A percentile compares a stretch with the other conserved stretches of the same genome.
These are phyloP conservation scores for Hippolais icterina DNA, from an alignment of 2,113 vertebrate species.

Conservation along the genomic window DNA sequence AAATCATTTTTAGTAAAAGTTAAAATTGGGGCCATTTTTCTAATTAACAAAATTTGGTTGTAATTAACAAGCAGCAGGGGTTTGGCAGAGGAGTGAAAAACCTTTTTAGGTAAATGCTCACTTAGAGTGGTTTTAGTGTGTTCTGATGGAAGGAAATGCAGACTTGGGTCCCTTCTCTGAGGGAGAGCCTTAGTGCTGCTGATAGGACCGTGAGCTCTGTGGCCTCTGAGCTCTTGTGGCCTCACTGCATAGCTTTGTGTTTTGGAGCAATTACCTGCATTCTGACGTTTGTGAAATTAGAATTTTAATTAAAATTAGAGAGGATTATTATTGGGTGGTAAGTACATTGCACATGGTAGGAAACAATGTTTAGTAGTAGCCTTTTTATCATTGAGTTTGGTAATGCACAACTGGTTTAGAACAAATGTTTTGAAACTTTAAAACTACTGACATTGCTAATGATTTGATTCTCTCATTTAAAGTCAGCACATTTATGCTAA, in stretches of 20 bases:
- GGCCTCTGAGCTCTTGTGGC: no score
- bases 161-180: not conserved
- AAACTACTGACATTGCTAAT: not conserved
- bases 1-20: not conserved
- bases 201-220: not conserved
- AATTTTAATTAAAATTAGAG: not conserved
- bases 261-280: not conserved
- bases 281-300: not conserved
- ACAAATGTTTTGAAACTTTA: not conserved
- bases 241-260: rapidly evolving
- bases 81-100: not conserved
- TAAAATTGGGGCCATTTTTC: not conserved
- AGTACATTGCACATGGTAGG: not conserved
- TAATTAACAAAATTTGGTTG: not conserved
- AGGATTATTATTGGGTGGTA: not conserved
- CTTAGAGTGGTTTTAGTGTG: not conserved
- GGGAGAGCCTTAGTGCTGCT: not conserved
- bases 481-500: not conserved
- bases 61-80: not conserved
- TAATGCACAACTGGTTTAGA: not conserved
- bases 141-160: not conserved
- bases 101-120: not conserved
- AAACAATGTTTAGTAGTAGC: not conserved
- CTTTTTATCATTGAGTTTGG: not conserved
- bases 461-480: not conserved